Evolutionary conservation across 2,113 vertebrate genomes (phyloP), one percentile per base, ranked within the genome.

Genomic region (Globicephala melas): DNA sequence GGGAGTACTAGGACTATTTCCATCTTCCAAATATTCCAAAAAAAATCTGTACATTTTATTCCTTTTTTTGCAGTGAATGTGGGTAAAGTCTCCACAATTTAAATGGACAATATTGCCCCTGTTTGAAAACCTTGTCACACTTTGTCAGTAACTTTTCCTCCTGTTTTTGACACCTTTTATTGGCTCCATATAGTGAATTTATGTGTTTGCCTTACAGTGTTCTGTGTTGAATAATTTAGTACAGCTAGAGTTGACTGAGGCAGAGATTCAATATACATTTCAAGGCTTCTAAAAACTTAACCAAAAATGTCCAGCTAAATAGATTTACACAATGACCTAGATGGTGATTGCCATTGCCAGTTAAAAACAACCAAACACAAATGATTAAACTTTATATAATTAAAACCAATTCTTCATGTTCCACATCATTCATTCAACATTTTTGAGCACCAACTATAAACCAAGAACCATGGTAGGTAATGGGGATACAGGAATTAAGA

Each of bases 131-230:
- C 74, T 93, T 65, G 20, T 81, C 76, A 87, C 47, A 63, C 92
- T 96, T 97, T 94, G 91, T 77, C 88, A 77, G 76, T 68, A 95
- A 88, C 26, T 86, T 84, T 89, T 13, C 7, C 41, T 47, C 60
- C 11, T 76, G 62, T 76, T 93, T 97, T 90, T 88, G 94, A 88
- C 82, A 90, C 76, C 38, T 96, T 94, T 96, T 96, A 95, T 86
- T 97, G 96, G 28, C 31, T 89, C 84, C 95, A 68, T 96, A 94
- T 74, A 76, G 84, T 79, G 55, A 89, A 91, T 88, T 77, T 88
- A 60, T 84, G 58, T 62, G 58, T 82, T 94, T 95, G 79, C 63
- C 67, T 97, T 96, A 89, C 9, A n/a, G 47, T 84, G 76, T 70
- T 87, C 65, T 76, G 17, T 92, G 71, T 83, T 95, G 91, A 97